Evolutionary conservation across 2,888 invertebrate species (phyloP).

Genomic region (Eledone cirrhosa): DNA sequence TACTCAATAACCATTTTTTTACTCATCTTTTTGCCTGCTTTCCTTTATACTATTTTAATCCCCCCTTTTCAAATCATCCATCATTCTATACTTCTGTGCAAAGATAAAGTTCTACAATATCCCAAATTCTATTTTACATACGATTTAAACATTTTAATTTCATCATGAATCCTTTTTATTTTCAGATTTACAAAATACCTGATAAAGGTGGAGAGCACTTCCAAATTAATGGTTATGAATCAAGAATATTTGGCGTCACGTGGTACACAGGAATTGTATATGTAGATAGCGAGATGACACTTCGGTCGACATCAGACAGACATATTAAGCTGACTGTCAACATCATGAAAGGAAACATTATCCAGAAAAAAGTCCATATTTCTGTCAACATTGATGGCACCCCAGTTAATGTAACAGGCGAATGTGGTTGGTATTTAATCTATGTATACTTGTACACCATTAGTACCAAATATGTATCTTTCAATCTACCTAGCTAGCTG

Average conservation of each 20-base stretch:
- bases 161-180: too few species aligned
- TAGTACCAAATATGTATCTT: neutral
- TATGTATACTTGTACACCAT: neutral
- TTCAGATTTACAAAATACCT: slow-evolving; percentile 26
- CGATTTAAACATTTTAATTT: too few species aligned
- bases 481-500: neutral
- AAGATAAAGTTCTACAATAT: too few species aligned
- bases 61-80: too few species aligned
- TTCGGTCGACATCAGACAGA: slow-evolving; percentile 17
- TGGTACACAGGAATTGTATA: slow-evolving; percentile 38
- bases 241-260: slow-evolving; percentile 35
- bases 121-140: too few species aligned
- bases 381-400: neutral
- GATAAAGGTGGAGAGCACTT: slow-evolving; percentile 17
- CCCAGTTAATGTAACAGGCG: neutral
- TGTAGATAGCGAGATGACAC: slow-evolving; percentile 33
- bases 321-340: neutral
- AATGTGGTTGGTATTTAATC: neutral
- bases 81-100: too few species aligned
- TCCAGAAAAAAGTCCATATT: neutral
- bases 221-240: neutral
- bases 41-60: too few species aligned
- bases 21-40: too few species aligned
- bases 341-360: slow-evolving; percentile 1
- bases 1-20: too few species aligned